Conservation (phyloP, 2,888 invertebrate genomes). For the Xestia rhomboidea region DNA sequence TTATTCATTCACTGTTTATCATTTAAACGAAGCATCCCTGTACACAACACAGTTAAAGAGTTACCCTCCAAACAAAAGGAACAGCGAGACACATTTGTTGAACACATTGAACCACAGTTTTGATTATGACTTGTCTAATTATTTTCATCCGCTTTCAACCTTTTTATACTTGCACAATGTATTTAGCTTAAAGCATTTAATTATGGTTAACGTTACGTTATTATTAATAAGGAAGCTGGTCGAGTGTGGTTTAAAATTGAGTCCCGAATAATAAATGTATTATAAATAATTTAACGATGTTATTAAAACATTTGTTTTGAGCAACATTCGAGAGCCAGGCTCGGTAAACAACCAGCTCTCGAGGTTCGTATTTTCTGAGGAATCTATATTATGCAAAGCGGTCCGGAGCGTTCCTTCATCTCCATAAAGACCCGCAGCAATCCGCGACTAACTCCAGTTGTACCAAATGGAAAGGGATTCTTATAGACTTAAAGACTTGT, state of each 20-base stretch:
- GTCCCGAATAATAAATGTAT: conserved; percentile 31
- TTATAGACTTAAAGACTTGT: neutral
- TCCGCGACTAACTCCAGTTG: conserved; percentile 26
- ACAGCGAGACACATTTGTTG: neutral
- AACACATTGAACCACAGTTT: neutral
- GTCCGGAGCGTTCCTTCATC: conserved; percentile 48
- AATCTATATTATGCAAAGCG: conserved; percentile 62
- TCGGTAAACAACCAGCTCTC: conserved; percentile 53
- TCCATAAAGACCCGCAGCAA: conserved; percentile 48
- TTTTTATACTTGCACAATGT: conserved; percentile 8
- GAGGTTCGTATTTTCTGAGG: conserved; percentile 40
- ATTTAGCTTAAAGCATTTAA: conserved; percentile 1
- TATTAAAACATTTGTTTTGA: conserved; percentile 50
- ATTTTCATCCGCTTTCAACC: conserved; percentile 20
- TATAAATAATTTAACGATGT: conserved; percentile 41
- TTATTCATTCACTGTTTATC: neutral
- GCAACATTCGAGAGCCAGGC: conserved; percentile 15
- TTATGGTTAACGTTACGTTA: conserved; percentile 16
- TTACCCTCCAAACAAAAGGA: neutral
- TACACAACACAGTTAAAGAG: too few species aligned
- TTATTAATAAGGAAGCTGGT: conserved; percentile 35
- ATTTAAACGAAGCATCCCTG: neutral
- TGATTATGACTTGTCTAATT: neutral
- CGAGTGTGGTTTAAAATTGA: conserved; percentile 39
- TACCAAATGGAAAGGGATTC: conserved; percentile 17